A percentile compares a stretch with the other conserved stretches of the same genome.
Conservation (phyloP, 2,888 invertebrate species). For the Merodon equestris region DNA sequence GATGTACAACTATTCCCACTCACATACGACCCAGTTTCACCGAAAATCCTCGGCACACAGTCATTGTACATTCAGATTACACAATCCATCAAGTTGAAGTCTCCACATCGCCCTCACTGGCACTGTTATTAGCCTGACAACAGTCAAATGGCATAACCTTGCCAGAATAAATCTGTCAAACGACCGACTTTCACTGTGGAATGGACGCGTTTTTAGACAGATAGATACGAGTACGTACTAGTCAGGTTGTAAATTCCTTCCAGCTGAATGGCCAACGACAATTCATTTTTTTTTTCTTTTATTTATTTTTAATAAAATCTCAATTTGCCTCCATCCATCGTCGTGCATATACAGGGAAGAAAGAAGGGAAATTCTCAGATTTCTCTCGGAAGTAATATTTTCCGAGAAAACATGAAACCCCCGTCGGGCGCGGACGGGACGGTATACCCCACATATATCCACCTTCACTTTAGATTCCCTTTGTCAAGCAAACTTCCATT, state of each 20-base stretch:
- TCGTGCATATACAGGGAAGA: constrained; percentile 25
- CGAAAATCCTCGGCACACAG: constrained; percentile 19
- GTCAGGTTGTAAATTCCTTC: constrained; percentile 46
- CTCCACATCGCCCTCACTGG: not conserved
- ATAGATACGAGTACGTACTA: constrained; percentile 1
- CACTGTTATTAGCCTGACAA: constrained; percentile 33
- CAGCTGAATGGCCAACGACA: constrained; percentile 45
- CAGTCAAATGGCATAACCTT: constrained; percentile 53
- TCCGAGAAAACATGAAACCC: constrained; percentile 49
- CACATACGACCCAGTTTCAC: constrained; percentile 38
- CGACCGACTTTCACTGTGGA: constrained; percentile 18
- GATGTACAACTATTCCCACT: constrained; percentile 50
- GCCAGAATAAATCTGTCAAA: constrained; percentile 56
- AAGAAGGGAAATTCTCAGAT: constrained; percentile 52
- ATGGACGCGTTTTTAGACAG: not conserved
- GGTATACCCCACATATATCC: not conserved
- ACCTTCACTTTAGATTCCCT: not conserved
- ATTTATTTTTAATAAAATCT: constrained; percentile 55
- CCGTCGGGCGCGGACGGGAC: not conserved
- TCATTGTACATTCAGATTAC: constrained; percentile 7
- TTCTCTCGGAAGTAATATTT: constrained; percentile 58
- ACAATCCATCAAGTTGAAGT: constrained; percentile 1
- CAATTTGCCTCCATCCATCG: constrained; percentile 36
- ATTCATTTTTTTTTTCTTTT: constrained; percentile 17
- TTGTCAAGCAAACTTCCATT: constrained; percentile 17